Evolutionary conservation across 2,888 invertebrate genomes (phyloP).

Genomic region (Mesopsocus fuscifrons): DNA sequence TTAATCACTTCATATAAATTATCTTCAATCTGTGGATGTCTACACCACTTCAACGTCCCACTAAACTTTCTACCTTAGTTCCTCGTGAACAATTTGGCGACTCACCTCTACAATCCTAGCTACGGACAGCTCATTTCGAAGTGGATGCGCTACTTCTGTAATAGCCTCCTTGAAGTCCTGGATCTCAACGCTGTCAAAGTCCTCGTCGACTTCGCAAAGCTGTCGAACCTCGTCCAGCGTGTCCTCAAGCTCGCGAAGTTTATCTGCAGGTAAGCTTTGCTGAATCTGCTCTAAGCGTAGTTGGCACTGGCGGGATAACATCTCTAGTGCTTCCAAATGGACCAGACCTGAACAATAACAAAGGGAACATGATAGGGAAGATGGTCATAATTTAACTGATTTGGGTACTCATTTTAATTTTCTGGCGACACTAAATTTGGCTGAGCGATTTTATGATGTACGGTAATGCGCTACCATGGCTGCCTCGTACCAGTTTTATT

Average conservation of each 20-base stretch:
- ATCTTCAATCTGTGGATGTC: too few species aligned
- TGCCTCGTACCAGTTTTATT: too few species aligned
- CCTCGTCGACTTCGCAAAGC: slow-evolving; percentile 48
- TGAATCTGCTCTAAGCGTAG: slow-evolving; percentile 49
- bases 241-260: slow-evolving; percentile 47
- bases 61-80: too few species aligned
- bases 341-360: slow-evolving; percentile 54
- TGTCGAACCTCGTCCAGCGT: slow-evolving; percentile 62
- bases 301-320: slow-evolving; percentile 64
- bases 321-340: slow-evolving; percentile 79
- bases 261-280: slow-evolving; percentile 33
- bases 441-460: too few species aligned
- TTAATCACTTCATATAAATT: too few species aligned
- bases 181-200: slow-evolving; percentile 22
- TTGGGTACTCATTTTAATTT: not conserved
- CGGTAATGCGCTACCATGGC: too few species aligned
- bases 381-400: not conserved
- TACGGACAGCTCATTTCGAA: slow-evolving; percentile 40
- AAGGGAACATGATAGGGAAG: slow-evolving; percentile 14
- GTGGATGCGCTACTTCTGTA: slow-evolving; percentile 37
- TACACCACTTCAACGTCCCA: too few species aligned
- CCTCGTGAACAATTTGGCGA: too few species aligned
- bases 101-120: slow-evolving; percentile 38
- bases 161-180: slow-evolving; percentile 34
- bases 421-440: not conserved